These are phyloP conservation scores for Anolis apletophallus DNA, from an alignment of 2,797 vertebrate genomes.

Conservation along the genomic window DNA sequence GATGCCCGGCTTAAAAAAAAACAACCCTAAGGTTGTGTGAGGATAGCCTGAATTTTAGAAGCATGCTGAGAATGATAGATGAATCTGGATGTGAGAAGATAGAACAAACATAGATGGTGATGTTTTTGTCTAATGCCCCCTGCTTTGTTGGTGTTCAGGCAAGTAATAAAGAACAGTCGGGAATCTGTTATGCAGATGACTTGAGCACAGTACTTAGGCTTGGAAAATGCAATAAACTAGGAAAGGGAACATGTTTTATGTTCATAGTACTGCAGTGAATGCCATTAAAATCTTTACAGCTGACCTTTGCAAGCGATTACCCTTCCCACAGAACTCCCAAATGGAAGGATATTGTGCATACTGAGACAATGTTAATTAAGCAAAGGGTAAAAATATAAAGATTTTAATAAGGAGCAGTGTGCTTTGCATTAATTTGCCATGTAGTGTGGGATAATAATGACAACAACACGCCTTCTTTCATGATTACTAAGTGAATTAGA, in stretches of 20 bases:
- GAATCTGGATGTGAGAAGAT: constrained; percentile 10
- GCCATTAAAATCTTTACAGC: constrained; percentile 64
- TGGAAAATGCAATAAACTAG: constrained; percentile 59
- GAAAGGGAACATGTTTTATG: constrained; percentile 62
- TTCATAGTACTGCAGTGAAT: constrained; percentile 57
- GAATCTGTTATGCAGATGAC: constrained; percentile 48
- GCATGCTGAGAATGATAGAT: constrained; percentile 46
- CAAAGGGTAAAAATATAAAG: constrained; percentile 59
- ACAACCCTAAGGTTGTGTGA: constrained; percentile 46
- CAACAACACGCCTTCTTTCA: constrained; percentile 55
- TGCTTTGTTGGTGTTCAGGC: constrained; percentile 33
- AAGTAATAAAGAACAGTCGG: constrained; percentile 48
- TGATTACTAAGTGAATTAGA: constrained; percentile 57
- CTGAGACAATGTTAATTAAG: constrained; percentile 69
- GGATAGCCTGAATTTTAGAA: constrained; percentile 23
- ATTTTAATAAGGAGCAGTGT: constrained; percentile 52
- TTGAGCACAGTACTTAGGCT: constrained; percentile 40
- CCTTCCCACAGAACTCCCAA: constrained; percentile 62
- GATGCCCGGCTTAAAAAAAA: background rate
- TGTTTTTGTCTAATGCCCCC: constrained; percentile 12
- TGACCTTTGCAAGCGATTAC: constrained; percentile 75
- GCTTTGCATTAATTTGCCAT: constrained; percentile 56
- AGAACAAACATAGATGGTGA: constrained; percentile 13
- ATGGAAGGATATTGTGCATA: constrained; percentile 58
- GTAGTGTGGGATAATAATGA: constrained; percentile 61